Conservation (phyloP, 2,797 vertebrate species). For the Intellagama lesueurii region DNA sequence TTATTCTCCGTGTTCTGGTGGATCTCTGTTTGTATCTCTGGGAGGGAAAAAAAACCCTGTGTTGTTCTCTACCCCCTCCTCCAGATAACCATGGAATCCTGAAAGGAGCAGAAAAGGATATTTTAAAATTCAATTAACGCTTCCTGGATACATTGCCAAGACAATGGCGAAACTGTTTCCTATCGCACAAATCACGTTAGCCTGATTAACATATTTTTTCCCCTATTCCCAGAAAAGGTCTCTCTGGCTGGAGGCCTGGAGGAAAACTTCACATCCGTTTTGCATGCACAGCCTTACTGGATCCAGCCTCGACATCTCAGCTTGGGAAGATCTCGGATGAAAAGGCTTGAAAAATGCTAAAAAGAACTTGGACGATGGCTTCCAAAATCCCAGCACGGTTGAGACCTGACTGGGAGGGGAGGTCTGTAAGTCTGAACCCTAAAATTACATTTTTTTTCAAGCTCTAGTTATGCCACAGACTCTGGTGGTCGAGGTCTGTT, state of each 20-base stretch:
- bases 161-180: not conserved
- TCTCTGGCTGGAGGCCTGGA: too few species aligned
- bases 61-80: not conserved
- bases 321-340: too few species aligned
- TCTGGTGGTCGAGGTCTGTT: too few species aligned
- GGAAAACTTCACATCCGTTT: too few species aligned
- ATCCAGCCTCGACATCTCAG: too few species aligned
- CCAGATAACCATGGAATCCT: not conserved
- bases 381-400: not conserved
- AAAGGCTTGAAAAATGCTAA: not conserved
- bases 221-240: not conserved
- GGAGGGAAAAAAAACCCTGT: too few species aligned
- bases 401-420: too few species aligned
- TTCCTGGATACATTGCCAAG: not conserved
- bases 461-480: too few species aligned
- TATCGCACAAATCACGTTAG: not conserved
- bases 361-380: not conserved
- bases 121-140: not conserved
- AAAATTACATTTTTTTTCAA: too few species aligned
- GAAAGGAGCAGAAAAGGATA: too few species aligned
- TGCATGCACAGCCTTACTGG: not conserved
- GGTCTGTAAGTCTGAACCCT: too few species aligned
- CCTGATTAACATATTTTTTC: too few species aligned
- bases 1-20: not conserved
- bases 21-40: not conserved